Base-by-base conservation (phyloP, 2,888 invertebrate genomes). In the Melolontha melolontha region DNA sequence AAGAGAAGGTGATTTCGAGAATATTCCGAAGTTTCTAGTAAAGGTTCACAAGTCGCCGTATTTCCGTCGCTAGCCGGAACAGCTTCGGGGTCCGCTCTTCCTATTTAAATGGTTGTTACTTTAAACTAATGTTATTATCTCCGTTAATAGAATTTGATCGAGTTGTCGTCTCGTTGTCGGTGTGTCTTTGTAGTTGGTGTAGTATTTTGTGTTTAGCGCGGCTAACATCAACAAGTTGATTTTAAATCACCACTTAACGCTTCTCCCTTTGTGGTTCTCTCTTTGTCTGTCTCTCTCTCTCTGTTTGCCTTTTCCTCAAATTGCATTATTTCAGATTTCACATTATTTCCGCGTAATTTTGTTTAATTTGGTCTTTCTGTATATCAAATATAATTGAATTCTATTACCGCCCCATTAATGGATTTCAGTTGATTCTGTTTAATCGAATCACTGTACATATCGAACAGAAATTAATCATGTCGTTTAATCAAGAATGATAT, bases 41-140 rank as follows among this genome's bases (percentile, higher is more conserved):
- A 54, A 29, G 42, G 17, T 14, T 44, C 14, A 16, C 8, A 27
- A n/a, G 67, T 11, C 17, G 29, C 8, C 27, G 51, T 50, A 41
- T 49, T 66, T 62, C 64, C 49, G 47, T 44, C 44, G 44, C 16
- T 27, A 17, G 40, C 29, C 59, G 34, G 44, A 59, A 44, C 47
- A 49, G 50, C 55, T 50, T 8, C 57, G 14, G 50, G 40, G 66
- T n/a, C 44, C n/a, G n/a, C 66, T 55, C 40, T 57, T 66, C 52
- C 67, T 55, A 52, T 67, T 67, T 63, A 51, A 63, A 52, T 52
- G 52, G 42, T 27, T 63, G 50, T 51, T 63, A 44, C 62, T 52
- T 67, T 54, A 52, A 49, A 66, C 66, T 66, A 66, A 66, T 40
- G 66, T 59, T 50, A 50, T 66, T 66, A 66, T 59, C 57, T 49